Conservation (phyloP, 2,888 invertebrate genomes). For the Vandiemenella viatica region DNA sequence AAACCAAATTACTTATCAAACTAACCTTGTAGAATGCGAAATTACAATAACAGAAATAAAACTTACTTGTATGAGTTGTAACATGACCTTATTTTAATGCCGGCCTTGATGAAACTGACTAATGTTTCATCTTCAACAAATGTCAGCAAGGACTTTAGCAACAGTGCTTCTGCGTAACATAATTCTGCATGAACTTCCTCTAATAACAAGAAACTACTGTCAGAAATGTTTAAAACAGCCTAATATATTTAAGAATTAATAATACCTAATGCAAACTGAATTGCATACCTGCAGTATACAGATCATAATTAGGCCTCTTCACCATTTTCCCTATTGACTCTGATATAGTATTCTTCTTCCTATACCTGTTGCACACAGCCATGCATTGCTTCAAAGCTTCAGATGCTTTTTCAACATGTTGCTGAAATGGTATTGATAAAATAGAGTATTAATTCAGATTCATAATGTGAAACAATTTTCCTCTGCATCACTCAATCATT, state of each 20-base stretch:
- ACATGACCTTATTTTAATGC: constrained; percentile 80
- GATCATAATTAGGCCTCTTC: constrained; percentile 58
- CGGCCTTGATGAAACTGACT: constrained; percentile 81
- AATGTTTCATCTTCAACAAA: constrained; percentile 92
- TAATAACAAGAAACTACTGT: constrained; percentile 22
- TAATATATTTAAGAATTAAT: too few relatives aligned
- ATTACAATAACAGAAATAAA: too few relatives aligned
- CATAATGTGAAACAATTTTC: too few relatives aligned
- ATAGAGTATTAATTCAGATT: too few relatives aligned
- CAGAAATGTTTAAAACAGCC: neutral
- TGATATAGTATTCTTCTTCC: constrained; percentile 53
- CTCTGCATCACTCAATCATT: too few relatives aligned
- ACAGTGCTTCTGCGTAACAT: constrained; percentile 81
- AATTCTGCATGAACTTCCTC: constrained; percentile 87
- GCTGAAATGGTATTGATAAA: constrained; percentile 23
- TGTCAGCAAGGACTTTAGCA: constrained; percentile 76
- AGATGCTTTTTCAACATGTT: constrained; percentile 57
- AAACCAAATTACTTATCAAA: too few relatives aligned
- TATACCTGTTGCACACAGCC: constrained; percentile 55
- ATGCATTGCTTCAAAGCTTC: constrained; percentile 62
- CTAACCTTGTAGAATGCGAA: too few relatives aligned
- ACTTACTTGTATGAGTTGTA: constrained; percentile 82
- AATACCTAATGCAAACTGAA: neutral
- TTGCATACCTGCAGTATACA: constrained; percentile 48
- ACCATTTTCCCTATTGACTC: constrained; percentile 71